Conservation (phyloP, 2,113 vertebrate species). For the Atlantisia rogersi region DNA sequence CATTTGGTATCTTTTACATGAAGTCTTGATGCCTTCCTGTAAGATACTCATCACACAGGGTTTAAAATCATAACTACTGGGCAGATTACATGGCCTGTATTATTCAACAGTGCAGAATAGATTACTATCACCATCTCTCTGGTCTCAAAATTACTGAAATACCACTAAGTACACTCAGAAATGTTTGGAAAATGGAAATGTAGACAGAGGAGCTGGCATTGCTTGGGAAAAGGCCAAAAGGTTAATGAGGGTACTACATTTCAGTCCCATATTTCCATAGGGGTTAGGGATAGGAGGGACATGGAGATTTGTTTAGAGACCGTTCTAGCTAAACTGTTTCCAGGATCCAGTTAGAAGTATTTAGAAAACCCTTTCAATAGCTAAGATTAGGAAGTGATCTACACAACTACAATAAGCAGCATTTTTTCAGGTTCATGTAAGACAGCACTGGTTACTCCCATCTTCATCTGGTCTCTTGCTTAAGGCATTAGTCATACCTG, state of each 20-base stretch:
- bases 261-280: neutral
- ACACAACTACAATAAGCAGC: neutral
- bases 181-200: neutral
- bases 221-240: neutral
- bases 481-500: neutral
- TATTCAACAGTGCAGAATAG: neutral
- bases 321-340: neutral
- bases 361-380: neutral
- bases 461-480: neutral
- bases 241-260: neutral
- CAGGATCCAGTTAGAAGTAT: neutral
- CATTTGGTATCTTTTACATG: neutral
- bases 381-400: conserved; percentile 12
- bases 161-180: neutral
- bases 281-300: neutral
- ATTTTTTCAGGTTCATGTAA: neutral
- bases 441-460: neutral
- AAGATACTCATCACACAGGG: neutral
- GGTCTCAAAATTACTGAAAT: neutral
- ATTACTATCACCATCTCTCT: neutral
- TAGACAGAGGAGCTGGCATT: neutral
- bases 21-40: neutral
- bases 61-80: neutral
- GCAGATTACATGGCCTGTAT: rapidly evolving
- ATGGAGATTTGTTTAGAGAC: neutral